Percentiles rank a stretch among this genome's conserved stretches.
Evolutionary conservation across 2,888 invertebrate species (phyloP).

Genomic region (Scrobipalpa costella): DNA sequence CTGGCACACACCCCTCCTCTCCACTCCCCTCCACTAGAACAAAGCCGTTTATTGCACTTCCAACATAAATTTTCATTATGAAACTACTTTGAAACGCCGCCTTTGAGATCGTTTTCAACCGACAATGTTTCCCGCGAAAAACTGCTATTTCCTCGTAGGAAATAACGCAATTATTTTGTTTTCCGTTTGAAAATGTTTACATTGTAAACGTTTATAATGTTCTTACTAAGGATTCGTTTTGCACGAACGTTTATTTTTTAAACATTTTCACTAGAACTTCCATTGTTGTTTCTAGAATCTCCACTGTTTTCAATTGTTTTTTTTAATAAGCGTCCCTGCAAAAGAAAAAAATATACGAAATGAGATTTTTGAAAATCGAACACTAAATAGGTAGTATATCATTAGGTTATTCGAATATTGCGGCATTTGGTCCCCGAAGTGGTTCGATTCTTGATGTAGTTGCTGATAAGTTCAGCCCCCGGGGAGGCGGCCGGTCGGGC

Average conservation of each 20-base stretch:
- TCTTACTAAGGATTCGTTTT: too few species aligned
- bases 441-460: not conserved
- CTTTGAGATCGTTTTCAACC: constrained; percentile 20
- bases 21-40: constrained; percentile 36
- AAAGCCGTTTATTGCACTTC: constrained; percentile 51
- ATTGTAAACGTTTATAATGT: not conserved
- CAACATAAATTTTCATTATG: constrained; percentile 61
- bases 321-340: too few species aligned
- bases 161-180: constrained; percentile 2
- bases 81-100: constrained; percentile 47
- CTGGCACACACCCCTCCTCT: constrained; percentile 23
- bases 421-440: not conserved
- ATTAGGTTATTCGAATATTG: not conserved
- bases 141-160: constrained; percentile 9
- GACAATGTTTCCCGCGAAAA: constrained; percentile 20
- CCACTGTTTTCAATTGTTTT: too few species aligned
- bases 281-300: too few species aligned
- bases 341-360: too few species aligned
- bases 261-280: too few species aligned
- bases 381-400: not conserved
- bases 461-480: not conserved
- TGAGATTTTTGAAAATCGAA: too few species aligned
- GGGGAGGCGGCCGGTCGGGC: not conserved
- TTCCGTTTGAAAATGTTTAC: constrained; percentile 1
- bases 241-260: too few species aligned